Conservation (phyloP, 2,888 invertebrate genomes). For the Oxystoma pomonae region DNA sequence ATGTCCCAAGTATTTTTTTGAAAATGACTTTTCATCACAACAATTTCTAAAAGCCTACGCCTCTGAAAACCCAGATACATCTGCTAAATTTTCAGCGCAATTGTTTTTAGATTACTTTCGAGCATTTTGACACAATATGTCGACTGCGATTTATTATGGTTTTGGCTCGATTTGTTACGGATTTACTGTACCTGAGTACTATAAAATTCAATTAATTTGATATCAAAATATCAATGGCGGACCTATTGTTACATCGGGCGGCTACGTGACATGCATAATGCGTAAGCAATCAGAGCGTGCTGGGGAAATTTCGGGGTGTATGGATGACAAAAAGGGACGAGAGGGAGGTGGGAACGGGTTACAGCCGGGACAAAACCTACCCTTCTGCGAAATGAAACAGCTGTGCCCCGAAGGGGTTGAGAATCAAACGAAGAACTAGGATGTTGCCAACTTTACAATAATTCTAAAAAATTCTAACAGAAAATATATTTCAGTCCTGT, state of each 20-base stretch:
- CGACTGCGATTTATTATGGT: neutral
- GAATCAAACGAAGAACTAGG: neutral
- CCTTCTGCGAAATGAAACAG: conserved; percentile 37
- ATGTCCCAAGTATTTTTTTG: conserved; percentile 24
- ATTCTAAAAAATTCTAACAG: too few species aligned
- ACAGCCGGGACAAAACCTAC: conserved; percentile 23
- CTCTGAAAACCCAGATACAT: too few species aligned
- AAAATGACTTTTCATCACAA: too few species aligned
- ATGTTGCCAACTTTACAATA: neutral
- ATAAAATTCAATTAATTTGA: conserved; percentile 31
- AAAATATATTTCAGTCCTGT: too few species aligned
- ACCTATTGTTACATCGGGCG: conserved; percentile 26
- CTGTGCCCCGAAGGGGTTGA: conserved; percentile 40
- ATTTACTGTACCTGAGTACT: conserved; percentile 23
- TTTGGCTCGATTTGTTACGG: neutral
- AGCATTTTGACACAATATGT: neutral
- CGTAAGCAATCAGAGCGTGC: conserved; percentile 43
- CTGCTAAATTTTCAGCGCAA: neutral
- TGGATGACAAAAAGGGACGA: conserved; percentile 33
- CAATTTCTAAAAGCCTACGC: too few species aligned
- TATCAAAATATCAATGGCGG: conserved; percentile 33
- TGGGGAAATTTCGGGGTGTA: conserved; percentile 10
- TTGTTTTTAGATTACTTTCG: neutral
- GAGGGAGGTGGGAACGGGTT: conserved; percentile 19
- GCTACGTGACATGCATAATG: conserved; percentile 49